Base-by-base conservation (phyloP, 2,888 invertebrate species). In the Eilema depressum region DNA sequence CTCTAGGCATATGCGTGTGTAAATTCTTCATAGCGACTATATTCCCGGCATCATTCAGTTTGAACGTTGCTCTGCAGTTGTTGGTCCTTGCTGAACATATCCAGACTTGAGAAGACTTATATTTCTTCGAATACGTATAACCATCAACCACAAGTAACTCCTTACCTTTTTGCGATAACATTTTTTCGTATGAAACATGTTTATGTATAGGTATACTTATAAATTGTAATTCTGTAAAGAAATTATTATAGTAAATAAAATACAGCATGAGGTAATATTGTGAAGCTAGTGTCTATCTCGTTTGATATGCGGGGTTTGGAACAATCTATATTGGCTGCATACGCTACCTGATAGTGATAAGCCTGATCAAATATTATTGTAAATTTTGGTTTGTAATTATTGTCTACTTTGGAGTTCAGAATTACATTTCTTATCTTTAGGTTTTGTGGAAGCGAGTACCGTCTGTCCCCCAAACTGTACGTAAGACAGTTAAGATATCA, bases 1-100 rank as follows among this genome's bases (percentile, higher is more conserved):
- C 71, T 4, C 85, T 85, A 4, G 85, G 85, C 1, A 77, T 75
- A 68, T 84, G 79, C n/a, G 77, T 80, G 41, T 80, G 76, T 8
- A 56, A 2, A 4, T 74, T 68, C 30, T 69, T 61, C 17, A 79
- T 66, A 23, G 60, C 47, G 3, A 69, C 60, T 12, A 88, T 77
- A 11, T 28, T 69, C 0, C 85, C 85, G 0, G 73, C 53, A 2
- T 66, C n/a, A 73, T 80, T 69, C 53, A 85, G 68, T 41, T 66
- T 86, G 53, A 83, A 74, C 20, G 25, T 73, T 0, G 77, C 82
- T 64, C 75, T 82, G 70, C 83, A 85, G 0, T 68, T 71, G 47
- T 71, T 66, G 1, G 28, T 28, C 10, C 28, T 61, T 20, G 60
- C 26, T 20, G 60, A 61, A 10, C 60, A 61, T 20, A 30, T 10